Base-by-base conservation (phyloP, 2,797 vertebrate species). In the Amblyopsis hoosieri region DNA sequence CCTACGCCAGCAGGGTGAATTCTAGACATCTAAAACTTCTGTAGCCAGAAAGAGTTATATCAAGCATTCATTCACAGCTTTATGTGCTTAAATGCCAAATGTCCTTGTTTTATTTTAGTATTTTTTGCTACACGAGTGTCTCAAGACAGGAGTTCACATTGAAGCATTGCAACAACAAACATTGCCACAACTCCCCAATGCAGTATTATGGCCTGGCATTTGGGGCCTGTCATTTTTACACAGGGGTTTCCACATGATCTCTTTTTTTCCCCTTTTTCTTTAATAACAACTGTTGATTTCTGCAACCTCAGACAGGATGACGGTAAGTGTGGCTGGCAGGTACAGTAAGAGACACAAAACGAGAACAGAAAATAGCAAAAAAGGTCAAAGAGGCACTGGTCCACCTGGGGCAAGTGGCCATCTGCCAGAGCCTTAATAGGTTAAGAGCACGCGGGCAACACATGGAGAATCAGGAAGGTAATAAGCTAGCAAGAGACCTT, bases 151-250 rank as follows among this genome's bases (percentile, higher is more conserved):
- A 47, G 45, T 56, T 65, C 45, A 60, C 60, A 63, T 60, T 53
- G 14, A 67, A 53, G 56, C 60, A 58, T 67, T 62, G 63, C 63
- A 66, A 62, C 59, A 72, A 66, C 55, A 66, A 78, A 60, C 59
- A 37, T 17, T 17, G 46, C 46, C 33, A 51, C 19, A 57, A 33
- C 55, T 53, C 57, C 50, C 52, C 57, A 54, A 1, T 52, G 60
- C 52, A 48, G 55, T 59, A 69, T 66, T 42, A 71, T 71, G 45
- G 13, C 53, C 33, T 19, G 3, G 53, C 7, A 3, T 14, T 56
- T n/a, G 45, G 47, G 57, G 61, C 45, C 10, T 13, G 7, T 13
- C 42, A 31, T 23, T 15, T 45, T 5, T 52, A 54, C 10, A 46
- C 49, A 19, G 33, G 37, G 33, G 14, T 37, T 15, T 31, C 45